phyloP scores from a whole-genome alignment of 2,113 vertebrate genomes.

The Lamprotornis superbus region DNA sequence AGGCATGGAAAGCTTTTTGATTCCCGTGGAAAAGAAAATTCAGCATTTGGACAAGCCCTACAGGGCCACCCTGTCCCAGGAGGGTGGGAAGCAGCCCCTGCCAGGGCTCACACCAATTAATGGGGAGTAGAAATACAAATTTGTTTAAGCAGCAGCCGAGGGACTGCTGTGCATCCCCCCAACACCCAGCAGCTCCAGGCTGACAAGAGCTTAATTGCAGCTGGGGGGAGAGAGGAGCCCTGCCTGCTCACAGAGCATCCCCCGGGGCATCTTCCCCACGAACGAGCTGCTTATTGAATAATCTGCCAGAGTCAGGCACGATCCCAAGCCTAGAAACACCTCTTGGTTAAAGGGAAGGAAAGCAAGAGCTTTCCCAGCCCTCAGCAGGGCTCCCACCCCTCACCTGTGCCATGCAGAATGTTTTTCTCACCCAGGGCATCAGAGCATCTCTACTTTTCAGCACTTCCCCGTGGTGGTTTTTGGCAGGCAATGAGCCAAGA shows the following conservation, averaged over 20 bases:
- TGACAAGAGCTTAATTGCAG: conserved; percentile 36
- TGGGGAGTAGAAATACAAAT: conserved; percentile 7
- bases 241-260: neutral
- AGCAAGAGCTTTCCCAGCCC: neutral
- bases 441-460: rapidly evolving
- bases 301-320: neutral
- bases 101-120: neutral
- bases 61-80: neutral
- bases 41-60: rapidly evolving
- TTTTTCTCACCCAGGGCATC: neutral
- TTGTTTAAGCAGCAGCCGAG: neutral
- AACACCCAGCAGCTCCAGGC: neutral
- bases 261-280: neutral
- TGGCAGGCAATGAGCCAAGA: neutral
- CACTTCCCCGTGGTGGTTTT: rapidly evolving
- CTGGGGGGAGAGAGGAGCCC: neutral
- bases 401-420: rapidly evolving
- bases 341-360: neutral
- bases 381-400: neutral
- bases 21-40: neutral
- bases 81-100: neutral
- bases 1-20: neutral
- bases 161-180: neutral
- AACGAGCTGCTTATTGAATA: neutral
- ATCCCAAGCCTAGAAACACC: neutral